Evolutionary conservation across 2,113 vertebrate species (phyloP).

Genomic region (Pholis gunnellus): DNA sequence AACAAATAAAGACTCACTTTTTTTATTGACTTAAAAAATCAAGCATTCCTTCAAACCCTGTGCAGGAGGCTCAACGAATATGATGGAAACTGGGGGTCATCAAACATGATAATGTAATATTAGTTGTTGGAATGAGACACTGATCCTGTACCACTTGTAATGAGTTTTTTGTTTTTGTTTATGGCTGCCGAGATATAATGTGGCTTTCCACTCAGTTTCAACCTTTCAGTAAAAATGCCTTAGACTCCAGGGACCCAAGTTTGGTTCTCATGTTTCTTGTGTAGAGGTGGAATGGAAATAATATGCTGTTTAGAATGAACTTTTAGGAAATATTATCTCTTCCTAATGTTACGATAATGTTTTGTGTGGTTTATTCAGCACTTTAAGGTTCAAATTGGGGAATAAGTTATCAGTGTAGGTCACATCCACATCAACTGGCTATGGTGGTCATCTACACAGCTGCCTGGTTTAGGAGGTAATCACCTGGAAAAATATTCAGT

Average conservation of each 20-base stretch:
- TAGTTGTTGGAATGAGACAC: conserved; percentile 16
- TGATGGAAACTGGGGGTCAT: conserved; percentile 34
- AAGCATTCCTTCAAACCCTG: not conserved
- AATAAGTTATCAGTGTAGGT: not conserved
- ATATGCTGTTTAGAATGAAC: not conserved
- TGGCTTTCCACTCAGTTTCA: conserved; percentile 7
- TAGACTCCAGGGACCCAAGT: not conserved
- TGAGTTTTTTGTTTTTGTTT: conserved; percentile 31
- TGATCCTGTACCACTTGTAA: conserved; percentile 27
- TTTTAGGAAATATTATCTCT: conserved; percentile 1
- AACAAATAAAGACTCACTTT: not conserved
- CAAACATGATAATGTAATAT: conserved; percentile 30
- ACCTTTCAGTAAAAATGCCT: conserved; percentile 6
- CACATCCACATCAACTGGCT: not conserved
- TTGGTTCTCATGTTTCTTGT: not conserved
- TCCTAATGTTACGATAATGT: not conserved
- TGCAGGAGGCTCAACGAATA: conserved; percentile 2
- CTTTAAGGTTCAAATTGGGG: not conserved
- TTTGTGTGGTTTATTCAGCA: conserved; percentile 2
- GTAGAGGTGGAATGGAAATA: not conserved
- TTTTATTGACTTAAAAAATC: not conserved
- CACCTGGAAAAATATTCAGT: not conserved
- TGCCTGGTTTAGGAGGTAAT: not conserved
- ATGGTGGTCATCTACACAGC: not conserved
- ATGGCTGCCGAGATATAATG: conserved; percentile 4